Evolutionary conservation across 2,113 vertebrate species (phyloP).

Genomic region (Columba janthina): DNA sequence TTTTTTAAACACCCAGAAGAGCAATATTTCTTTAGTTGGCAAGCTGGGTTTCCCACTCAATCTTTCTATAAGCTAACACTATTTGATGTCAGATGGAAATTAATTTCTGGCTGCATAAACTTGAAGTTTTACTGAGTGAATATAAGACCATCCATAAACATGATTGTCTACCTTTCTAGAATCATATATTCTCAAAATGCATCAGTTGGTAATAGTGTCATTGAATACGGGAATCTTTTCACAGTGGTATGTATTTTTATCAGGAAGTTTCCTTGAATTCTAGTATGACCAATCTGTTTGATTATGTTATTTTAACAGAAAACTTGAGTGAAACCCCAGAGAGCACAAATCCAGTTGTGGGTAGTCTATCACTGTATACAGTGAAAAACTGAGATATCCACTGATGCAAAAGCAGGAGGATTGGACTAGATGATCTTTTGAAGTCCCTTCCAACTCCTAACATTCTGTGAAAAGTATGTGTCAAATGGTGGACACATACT

Average conservation of each 20-base stretch:
- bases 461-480: too few relatives aligned
- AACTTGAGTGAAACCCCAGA: background rate
- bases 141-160: background rate
- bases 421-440: too few relatives aligned
- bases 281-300: background rate
- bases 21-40: background rate
- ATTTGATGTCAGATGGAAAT: background rate
- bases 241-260: background rate
- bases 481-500: background rate
- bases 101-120: background rate
- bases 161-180: background rate
- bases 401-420: background rate
- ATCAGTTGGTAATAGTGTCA: background rate
- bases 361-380: background rate
- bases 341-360: background rate
- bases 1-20: background rate
- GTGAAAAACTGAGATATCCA: background rate
- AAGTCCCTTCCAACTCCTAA: too few relatives aligned
- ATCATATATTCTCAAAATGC: background rate
- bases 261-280: background rate
- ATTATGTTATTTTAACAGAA: background rate
- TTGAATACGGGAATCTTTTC: background rate
- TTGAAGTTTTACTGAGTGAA: background rate
- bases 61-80: background rate
- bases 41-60: background rate